A percentile compares a stretch with the other conserved stretches of the same genome.
Conservation (phyloP, 1,140 invertebrate genomes). For the Meloidogyne exigua region DNA sequence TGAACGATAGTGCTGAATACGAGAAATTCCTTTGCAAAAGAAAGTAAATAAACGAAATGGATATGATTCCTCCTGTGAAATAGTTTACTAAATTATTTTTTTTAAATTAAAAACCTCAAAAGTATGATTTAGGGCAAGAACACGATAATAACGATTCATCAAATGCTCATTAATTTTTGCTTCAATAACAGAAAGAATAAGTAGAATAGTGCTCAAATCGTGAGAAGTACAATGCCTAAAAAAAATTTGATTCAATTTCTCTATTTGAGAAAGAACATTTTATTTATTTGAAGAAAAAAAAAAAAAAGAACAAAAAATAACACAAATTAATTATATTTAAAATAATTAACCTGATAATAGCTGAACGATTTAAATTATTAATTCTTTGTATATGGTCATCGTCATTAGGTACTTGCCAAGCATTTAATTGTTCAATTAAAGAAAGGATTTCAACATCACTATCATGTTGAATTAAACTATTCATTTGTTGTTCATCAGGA, state of each 20-base stretch:
- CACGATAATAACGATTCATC: conserved; percentile 18
- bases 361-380: neutral
- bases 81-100: neutral
- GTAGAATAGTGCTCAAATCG: conserved; percentile 23
- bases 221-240: conserved; percentile 26
- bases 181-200: conserved; percentile 15
- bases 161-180: conserved; percentile 31
- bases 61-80: conserved; percentile 21
- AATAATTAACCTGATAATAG: neutral
- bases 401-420: conserved; percentile 23
- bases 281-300: too few relatives aligned
- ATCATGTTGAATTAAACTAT: conserved; percentile 7
- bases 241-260: neutral
- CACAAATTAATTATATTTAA: too few relatives aligned
- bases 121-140: conserved; percentile 17
- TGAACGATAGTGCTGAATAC: conserved; percentile 21
- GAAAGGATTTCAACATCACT: conserved; percentile 8
- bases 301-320: too few relatives aligned
- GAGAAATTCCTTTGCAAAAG: conserved; percentile 12
- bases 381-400: conserved; percentile 23
- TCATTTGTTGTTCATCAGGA: conserved; percentile 8
- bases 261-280: too few relatives aligned
- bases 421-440: conserved; percentile 23
- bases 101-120: neutral
- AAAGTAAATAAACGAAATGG: conserved; percentile 26